Evolutionary conservation across 2,888 invertebrate genomes (phyloP), one percentile per base, ranked within the genome.

Genomic region (Spialia ferax): DNA sequence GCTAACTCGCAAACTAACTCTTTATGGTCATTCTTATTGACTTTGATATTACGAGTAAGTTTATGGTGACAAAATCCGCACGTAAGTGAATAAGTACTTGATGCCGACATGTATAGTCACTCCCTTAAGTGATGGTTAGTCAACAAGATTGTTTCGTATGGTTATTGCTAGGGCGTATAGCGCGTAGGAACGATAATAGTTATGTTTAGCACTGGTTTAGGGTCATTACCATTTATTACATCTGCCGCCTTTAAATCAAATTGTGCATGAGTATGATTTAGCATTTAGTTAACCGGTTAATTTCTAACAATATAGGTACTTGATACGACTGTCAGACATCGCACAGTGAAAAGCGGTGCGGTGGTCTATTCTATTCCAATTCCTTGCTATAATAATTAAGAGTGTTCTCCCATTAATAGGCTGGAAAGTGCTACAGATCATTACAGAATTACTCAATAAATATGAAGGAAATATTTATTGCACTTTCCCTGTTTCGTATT

Each of bases 121-220:
- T 66, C 66, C 54, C 66, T 45, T 55, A 67, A 67, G 61, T 62
- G 35, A 62, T 62, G 26, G 57, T 65, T 48, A 32, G 48, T 62
- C 62, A 68, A 68, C 62, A 68, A 62, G 67, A 45, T 62, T 67
- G 48, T 48, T 56, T 35, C 62, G 56, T 68, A 62, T 62, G 62
- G 55, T 50, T 62, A 62, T 50, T 62, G 62, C 62, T 62, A 59
- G 67, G 62, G 66, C 66, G 66, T 60, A 60, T 54, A 66, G 60
- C 45, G 67, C 61, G 67, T 68, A 68, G 62, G 67, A 26, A 62
- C 62, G 35, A 38, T 68, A 68, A 67, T 67, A 61, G 61, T 61
- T 32, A 55, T 55, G 62, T 62, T 68, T 62, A 60, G 66, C 61
- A 61, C 66, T 60, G 66, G 48, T 66, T 66, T 66, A 60, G 66